Base-by-base conservation (phyloP, 2,797 vertebrate genomes). In the Chromis chromis region DNA sequence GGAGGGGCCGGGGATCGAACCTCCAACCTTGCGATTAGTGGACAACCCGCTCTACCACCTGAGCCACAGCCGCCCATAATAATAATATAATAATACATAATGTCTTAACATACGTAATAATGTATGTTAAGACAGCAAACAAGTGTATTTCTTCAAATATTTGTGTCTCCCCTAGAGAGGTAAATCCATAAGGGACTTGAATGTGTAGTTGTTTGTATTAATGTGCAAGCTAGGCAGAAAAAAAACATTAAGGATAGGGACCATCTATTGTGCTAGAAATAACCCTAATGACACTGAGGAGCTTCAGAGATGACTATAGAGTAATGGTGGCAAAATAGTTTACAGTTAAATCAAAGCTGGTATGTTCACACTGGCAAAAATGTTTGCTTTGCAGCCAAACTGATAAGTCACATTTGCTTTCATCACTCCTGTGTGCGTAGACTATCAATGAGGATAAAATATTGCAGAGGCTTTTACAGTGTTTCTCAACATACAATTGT, bases 161-260 rank as follows among this genome's bases (percentile, higher is more conserved):
- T 40, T 19, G 2, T 54, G 33, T 6, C 46, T 53, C 36, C 9
- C 3, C n/a, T 10, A n/a, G 12, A 31, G 5, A 57, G 17, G 44
- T 21, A 46, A 39, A 31, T 33, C 7, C 42, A 3, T 4, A 60
- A 19, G 56, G 27, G 7, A 21, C 14, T 33, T 46, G 21, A 67
- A 22, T 28, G 40, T 49, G 39, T 17, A 52, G 44, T 46, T 46
- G 44, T 9, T 65, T 69, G 48, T 57, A 53, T 48, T 63, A 25
- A 64, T 64, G 19, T 76, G 52, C 57, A 68, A 68, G 40, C 21
- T 44, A 42, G 57, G 53, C 22, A 60, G 39, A 22, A 71, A 61
- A 57, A 46, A 61, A 57, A 46, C 24, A 52, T 65, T 27, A 36
- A 49, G 19, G 10, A 49, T n/a, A 24, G 25, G 44, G 25, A 70